A percentile compares a stretch with the other conserved stretches of the same genome.
Evolutionary conservation across 2,113 vertebrate species (phyloP).

Genomic region (Prunella fulvescens): DNA sequence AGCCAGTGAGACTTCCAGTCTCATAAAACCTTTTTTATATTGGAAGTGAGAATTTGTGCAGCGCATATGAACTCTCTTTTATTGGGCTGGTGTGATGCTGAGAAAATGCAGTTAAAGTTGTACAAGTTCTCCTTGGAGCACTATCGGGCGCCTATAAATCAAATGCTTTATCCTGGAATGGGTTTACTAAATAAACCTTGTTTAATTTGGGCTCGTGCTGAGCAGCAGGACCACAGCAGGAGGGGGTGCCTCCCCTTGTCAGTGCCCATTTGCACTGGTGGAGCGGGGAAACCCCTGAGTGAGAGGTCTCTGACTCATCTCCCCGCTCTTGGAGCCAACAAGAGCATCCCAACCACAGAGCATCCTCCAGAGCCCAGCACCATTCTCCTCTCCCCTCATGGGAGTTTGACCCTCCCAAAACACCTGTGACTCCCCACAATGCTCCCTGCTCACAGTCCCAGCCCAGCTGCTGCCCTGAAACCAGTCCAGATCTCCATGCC

Average conservation of each 20-base stretch:
- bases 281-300: rapidly evolving
- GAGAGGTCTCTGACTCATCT: neutral
- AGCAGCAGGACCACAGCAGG: neutral
- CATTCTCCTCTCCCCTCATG: neutral
- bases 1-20: slow-evolving; percentile 57
- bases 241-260: neutral
- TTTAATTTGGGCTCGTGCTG: neutral
- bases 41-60: slow-evolving; percentile 67
- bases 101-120: slow-evolving; percentile 70
- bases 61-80: slow-evolving; percentile 61
- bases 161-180: neutral
- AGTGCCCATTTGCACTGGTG: rapidly evolving
- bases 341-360: neutral
- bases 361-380: neutral
- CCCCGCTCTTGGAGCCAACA: rapidly evolving
- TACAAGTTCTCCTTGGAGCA: slow-evolving; percentile 53
- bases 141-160: slow-evolving; percentile 17
- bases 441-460: neutral
- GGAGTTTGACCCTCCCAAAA: neutral
- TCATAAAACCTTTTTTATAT: slow-evolving; percentile 73
- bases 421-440: neutral
- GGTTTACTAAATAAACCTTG: slow-evolving; percentile 43
- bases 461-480: slow-evolving; percentile 16
- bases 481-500: neutral
- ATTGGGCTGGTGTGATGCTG: slow-evolving; percentile 72